These are phyloP conservation scores for Epistrophe grossulariae DNA, from an alignment of 2,888 invertebrate species.

Conservation along the genomic window DNA sequence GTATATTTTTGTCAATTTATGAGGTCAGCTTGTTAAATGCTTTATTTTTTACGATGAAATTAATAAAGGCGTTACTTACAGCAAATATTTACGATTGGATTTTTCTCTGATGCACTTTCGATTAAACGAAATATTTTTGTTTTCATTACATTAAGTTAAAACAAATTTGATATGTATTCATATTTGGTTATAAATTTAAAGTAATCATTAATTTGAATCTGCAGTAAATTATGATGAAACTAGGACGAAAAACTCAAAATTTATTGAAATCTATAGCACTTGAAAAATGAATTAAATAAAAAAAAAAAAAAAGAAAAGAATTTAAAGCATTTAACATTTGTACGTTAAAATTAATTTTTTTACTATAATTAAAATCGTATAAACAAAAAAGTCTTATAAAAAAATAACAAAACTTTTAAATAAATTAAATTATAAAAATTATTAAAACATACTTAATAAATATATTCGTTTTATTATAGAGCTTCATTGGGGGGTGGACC, in stretches of 20 bases:
- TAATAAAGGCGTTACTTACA: neutral
- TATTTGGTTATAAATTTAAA: neutral
- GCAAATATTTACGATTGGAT: neutral
- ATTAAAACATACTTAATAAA: neutral
- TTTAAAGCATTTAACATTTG: no score
- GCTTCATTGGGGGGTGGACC: conserved; percentile 82
- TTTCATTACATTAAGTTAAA: neutral
- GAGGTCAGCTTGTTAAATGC: neutral
- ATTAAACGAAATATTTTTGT: neutral
- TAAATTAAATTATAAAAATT: no score
- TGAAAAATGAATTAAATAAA: neutral
- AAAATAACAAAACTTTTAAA: no score
- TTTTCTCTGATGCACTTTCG: neutral
- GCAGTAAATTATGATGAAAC: no score
- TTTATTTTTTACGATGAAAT: conserved; percentile 30
- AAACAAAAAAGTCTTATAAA: no score
- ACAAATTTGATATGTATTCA: no score
- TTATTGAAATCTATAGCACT: no score
- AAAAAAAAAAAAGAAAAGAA: neutral
- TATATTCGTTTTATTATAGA: conserved; percentile 77
- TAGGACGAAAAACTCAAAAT: no score
- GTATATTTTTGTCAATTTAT: conserved; percentile 54
- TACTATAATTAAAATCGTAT: no score
- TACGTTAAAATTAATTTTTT: no score
- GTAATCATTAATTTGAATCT: no score